Percentiles rank a stretch among this genome's conserved stretches.
phyloP scores from a whole-genome alignment of 2,113 vertebrate species.

The Seriola aureovittata region DNA sequence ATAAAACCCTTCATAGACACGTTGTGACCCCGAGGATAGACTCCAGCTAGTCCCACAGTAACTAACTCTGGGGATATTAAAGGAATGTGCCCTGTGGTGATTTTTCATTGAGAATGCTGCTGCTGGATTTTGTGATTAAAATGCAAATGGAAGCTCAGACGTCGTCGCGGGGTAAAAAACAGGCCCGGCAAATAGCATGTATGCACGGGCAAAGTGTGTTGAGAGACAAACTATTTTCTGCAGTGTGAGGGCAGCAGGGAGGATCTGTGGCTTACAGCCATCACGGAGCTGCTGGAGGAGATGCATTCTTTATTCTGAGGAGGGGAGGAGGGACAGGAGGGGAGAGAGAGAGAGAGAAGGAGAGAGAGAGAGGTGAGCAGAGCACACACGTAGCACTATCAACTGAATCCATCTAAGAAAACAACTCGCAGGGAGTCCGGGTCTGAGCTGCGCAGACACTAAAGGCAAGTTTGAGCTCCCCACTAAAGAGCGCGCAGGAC shows the following conservation, averaged over 20 bases:
- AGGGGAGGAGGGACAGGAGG: slow-evolving; percentile 86
- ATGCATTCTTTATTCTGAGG: slow-evolving; percentile 90
- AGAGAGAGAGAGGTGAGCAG: slow-evolving; percentile 67
- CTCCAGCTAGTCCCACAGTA: not conserved
- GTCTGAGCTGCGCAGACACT: slow-evolving; percentile 70
- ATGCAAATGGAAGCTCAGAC: slow-evolving; percentile 47
- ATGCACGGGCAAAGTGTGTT: slow-evolving; percentile 40
- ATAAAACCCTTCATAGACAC: not conserved
- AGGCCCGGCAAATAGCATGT: slow-evolving; percentile 21
- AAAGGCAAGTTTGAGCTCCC: slow-evolving; percentile 75
- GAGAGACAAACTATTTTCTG: slow-evolving; percentile 73
- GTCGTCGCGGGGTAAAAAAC: slow-evolving; percentile 4
- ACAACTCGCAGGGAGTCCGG: slow-evolving; percentile 88
- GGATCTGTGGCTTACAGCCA: slow-evolving; percentile 79
- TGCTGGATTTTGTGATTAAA: slow-evolving; percentile 50
- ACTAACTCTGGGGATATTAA: not conserved
- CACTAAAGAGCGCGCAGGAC: slow-evolving; percentile 70
- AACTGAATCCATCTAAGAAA: slow-evolving; percentile 89
- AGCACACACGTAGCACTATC: slow-evolving; percentile 86
- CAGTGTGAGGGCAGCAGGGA: slow-evolving; percentile 74
- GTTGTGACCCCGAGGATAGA: not conserved
- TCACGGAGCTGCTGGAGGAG: slow-evolving; percentile 83
- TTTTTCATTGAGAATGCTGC: slow-evolving; percentile 27
- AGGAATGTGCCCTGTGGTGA: not conserved
- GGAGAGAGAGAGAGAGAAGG: slow-evolving; percentile 27